phyloP scores from a whole-genome alignment of 1,140 invertebrate genomes.

The Leptinotarsa undecemlineata region DNA sequence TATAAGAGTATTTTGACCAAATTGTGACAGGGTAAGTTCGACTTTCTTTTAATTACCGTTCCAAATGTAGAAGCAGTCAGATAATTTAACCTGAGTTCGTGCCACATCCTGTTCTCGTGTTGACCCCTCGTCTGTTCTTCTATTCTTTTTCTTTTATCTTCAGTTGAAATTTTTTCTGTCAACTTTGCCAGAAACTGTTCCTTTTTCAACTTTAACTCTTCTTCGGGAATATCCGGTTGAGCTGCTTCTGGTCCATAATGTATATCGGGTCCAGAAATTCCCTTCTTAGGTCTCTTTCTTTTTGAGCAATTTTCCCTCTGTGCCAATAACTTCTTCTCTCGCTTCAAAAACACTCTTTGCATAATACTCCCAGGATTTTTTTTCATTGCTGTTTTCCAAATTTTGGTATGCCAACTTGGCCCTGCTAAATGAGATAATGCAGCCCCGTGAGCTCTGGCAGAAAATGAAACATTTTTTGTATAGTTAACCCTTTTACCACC shows the following conservation, averaged over 20 bases:
- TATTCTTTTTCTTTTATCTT: constrained; percentile 16
- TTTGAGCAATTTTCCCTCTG: neutral
- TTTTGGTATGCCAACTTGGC: too few species aligned
- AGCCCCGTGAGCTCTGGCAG: too few species aligned
- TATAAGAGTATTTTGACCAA: neutral
- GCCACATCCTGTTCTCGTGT: constrained; percentile 14
- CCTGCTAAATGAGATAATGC: neutral
- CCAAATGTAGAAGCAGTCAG: constrained; percentile 14
- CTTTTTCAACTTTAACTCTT: constrained; percentile 12
- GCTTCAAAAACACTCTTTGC: constrained; percentile 7
- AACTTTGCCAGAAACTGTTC: constrained; percentile 3
- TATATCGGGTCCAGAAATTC: neutral
- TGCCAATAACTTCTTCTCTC: constrained; percentile 1
- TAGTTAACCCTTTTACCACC: too few species aligned
- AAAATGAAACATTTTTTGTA: too few species aligned
- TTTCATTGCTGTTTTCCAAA: too few species aligned
- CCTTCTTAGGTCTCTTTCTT: too few species aligned
- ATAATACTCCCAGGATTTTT: neutral
- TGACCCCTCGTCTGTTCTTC: constrained; percentile 4
- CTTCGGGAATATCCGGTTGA: constrained; percentile 10
- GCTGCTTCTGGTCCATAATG: constrained; percentile 17
- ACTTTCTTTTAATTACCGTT: neutral
- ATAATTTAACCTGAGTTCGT: constrained; percentile 12
- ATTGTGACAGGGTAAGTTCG: neutral
- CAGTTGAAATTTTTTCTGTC: constrained; percentile 13